Base-by-base conservation (phyloP, 2,888 invertebrate genomes). In the Arge pagana region DNA sequence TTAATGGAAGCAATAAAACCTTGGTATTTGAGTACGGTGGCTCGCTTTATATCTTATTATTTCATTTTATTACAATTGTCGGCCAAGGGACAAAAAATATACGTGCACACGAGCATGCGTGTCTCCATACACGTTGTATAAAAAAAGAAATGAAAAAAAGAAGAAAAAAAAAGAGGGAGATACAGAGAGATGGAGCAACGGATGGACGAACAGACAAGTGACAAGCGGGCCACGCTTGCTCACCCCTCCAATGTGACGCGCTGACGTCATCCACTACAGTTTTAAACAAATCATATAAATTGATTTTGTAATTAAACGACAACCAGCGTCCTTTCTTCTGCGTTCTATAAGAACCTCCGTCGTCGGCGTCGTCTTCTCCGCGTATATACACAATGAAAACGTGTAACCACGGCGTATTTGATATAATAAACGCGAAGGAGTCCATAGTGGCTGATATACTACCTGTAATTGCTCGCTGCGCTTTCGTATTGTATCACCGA, bases 71-170 rank as follows among this genome's bases (percentile, higher is more conserved):
- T 51, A 48, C 37, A 53, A 50, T 41, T 35, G 31, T 50, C 23
- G 40, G 50, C 42, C 42, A 59, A 60, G 59, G 59, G 60, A 61
- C 55, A 61, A 60, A 58, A 60, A 59, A 62, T n/a, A 30, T 30
- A 42, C 19, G 30, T 41, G 26, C 28, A 41, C 19, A 42, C 19
- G 6, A 4, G 10, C 60, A 78, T 79, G 43, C 66, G 63, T 0
- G 66, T 59, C 35, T 3, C 3, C 11, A 15, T 30, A 21, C 28
- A n/a, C n/a, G n/a, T n/a, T n/a, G n/a, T n/a, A n/a, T n/a, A 1
- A 77, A 80, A 58, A 75, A 81, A 37, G 81, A 81, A 61, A 80
- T 74, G 36, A 79, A 79, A 45, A 60, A 80, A 40, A 55, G 80
- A 53, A 78, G 78, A 57, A 79, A 80, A 62, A 79, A 79, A 48